phyloP scores from a whole-genome alignment of 2,888 invertebrate genomes.

The Cryptops parisi region DNA sequence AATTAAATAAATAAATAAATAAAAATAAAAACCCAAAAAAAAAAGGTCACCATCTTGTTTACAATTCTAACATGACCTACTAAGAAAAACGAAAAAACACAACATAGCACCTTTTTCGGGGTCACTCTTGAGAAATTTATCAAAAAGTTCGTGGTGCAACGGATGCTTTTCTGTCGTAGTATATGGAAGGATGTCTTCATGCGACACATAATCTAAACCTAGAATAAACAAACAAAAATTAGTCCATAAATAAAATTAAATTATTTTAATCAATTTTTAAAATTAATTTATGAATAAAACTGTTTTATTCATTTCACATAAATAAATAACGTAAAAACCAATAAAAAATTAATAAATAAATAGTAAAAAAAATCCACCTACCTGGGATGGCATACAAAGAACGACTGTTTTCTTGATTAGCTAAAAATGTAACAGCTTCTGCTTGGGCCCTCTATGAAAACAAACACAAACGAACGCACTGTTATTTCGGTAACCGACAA shows the following conservation, averaged over 20 bases:
- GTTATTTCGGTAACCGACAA: too few relatives aligned
- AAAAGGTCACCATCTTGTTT: neutral
- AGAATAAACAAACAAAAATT: slow-evolving; percentile 10
- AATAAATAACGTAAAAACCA: too few relatives aligned
- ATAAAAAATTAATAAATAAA: slow-evolving; percentile 2
- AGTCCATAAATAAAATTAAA: neutral
- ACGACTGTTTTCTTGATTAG: slow-evolving; percentile 87
- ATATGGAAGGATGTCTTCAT: slow-evolving; percentile 94
- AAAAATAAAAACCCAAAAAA: neutral
- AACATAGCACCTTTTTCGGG: slow-evolving; percentile 49
- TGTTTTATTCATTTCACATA: too few relatives aligned
- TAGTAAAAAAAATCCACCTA: slow-evolving; percentile 17
- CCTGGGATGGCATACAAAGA: slow-evolving; percentile 86
- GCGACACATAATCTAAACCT: slow-evolving; percentile 94
- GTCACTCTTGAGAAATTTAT: slow-evolving; percentile 75
- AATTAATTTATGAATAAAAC: too few relatives aligned
- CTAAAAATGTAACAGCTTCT: slow-evolving; percentile 92
- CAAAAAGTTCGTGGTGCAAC: slow-evolving; percentile 88
- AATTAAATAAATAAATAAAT: neutral
- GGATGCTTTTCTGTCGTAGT: slow-evolving; percentile 74
- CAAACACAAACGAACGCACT: neutral
- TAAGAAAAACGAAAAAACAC: too few relatives aligned
- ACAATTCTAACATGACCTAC: neutral
- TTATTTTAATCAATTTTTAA: too few relatives aligned
- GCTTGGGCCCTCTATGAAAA: slow-evolving; percentile 76